Evolutionary conservation across 1,140 invertebrate genomes (phyloP).

Genomic region (Adoxophyes honmai): DNA sequence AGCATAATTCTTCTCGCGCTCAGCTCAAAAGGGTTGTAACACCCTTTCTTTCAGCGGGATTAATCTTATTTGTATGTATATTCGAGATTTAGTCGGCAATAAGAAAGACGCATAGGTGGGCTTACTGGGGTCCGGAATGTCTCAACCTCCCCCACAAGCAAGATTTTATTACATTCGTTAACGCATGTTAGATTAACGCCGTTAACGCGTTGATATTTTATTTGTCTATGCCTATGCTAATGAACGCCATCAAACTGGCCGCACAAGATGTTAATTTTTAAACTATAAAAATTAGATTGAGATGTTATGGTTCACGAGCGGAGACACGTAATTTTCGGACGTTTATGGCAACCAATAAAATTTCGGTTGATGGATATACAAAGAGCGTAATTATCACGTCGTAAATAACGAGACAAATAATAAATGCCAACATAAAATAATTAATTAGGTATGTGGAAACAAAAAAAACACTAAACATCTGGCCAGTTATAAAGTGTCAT

Average conservation of each 20-base stretch:
- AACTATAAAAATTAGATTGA: slow-evolving; percentile 15
- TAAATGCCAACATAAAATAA: background rate
- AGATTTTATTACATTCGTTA: slow-evolving; percentile 75
- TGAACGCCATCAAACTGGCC: background rate
- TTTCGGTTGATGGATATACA: slow-evolving; percentile 1
- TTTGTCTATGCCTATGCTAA: slow-evolving; percentile 31
- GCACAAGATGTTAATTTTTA: slow-evolving; percentile 37
- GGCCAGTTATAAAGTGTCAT: background rate
- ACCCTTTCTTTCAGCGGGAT: slow-evolving; percentile 73
- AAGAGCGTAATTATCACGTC: slow-evolving; percentile 1
- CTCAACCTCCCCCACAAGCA: slow-evolving; percentile 50
- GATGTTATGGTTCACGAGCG: background rate
- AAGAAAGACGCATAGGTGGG: slow-evolving; percentile 75
- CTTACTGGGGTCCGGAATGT: slow-evolving; percentile 63
- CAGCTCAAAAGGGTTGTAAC: slow-evolving; percentile 45
- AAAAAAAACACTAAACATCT: too few species aligned
- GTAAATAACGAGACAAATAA: slow-evolving; percentile 16
- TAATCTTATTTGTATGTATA: slow-evolving; percentile 76
- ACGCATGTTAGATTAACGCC: slow-evolving; percentile 70
- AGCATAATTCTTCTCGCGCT: slow-evolving; percentile 17
- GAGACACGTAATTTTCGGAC: background rate
- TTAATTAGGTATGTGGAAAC: too few species aligned
- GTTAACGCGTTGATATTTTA: slow-evolving; percentile 65
- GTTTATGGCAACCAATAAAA: slow-evolving; percentile 4
- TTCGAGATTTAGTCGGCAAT: slow-evolving; percentile 72